Evolutionary conservation across 2,113 vertebrate genomes (phyloP).

Genomic region (Cynopterus brachyotis): DNA sequence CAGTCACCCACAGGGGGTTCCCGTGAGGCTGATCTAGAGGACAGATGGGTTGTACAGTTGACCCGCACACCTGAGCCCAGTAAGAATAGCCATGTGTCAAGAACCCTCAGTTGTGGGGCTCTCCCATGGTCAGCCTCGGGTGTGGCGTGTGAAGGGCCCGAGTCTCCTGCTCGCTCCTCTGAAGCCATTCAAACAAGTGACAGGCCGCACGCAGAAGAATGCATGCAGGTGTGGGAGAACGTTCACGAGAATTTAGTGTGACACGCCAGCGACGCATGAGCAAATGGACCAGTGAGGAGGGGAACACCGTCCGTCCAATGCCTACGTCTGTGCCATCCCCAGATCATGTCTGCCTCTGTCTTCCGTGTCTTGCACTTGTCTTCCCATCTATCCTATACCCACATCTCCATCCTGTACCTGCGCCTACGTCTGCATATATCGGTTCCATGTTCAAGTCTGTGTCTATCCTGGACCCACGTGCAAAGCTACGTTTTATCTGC

Average conservation of each 20-base stretch:
- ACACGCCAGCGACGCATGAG: neutral
- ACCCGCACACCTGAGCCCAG: neutral
- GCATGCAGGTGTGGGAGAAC: neutral
- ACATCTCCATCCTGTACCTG: too few relatives aligned
- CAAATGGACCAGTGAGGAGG: neutral
- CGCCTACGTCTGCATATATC: too few relatives aligned
- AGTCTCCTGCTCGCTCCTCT: neutral
- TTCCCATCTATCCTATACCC: too few relatives aligned
- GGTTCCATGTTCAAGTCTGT: too few relatives aligned
- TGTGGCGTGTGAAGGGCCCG: neutral
- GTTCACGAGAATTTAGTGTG: neutral
- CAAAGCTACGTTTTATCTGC: too few relatives aligned
- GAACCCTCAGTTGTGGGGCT: too few relatives aligned
- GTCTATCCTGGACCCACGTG: too few relatives aligned
- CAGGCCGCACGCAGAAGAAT: neutral
- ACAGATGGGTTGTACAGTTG: rapidly evolving
- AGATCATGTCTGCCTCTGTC: neutral
- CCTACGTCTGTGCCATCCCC: too few relatives aligned
- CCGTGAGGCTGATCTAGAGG: neutral
- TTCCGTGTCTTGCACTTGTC: too few relatives aligned
- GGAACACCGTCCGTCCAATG: too few relatives aligned
- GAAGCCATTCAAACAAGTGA: neutral
- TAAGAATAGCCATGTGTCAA: too few relatives aligned
- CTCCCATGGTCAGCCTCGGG: neutral
- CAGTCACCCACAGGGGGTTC: too few relatives aligned